These are phyloP conservation scores for Ibidorhyncha struthersii DNA, from an alignment of 2,113 vertebrate genomes.

Conservation along the genomic window DNA sequence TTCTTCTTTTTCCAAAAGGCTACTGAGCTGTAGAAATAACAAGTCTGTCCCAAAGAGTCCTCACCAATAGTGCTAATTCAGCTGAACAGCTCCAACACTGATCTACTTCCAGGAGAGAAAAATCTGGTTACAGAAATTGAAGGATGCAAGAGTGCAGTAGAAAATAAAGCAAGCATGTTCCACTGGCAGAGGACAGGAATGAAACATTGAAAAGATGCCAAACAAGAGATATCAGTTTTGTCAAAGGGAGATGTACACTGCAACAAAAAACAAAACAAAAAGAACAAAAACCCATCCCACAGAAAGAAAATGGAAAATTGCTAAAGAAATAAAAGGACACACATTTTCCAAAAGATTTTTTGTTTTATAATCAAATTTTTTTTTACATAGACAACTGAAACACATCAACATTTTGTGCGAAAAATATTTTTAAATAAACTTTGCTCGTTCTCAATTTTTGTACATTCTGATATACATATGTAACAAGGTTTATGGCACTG, in stretches of 20 bases:
- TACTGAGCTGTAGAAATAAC: neutral
- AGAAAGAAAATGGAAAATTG: constrained; percentile 1
- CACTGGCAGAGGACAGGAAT: constrained; percentile 21
- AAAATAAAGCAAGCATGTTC: constrained; percentile 13
- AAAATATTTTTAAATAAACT: constrained; percentile 86
- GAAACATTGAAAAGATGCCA: neutral
- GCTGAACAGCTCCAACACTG: neutral
- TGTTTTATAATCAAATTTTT: constrained; percentile 81
- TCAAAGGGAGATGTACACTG: neutral
- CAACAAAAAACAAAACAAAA: neutral
- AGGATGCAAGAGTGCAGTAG: neutral
- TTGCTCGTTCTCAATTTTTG: constrained; percentile 72
- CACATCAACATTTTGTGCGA: constrained; percentile 81
- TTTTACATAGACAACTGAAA: constrained; percentile 79
- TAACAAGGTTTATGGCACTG: constrained; percentile 85
- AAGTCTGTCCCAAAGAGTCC: neutral
- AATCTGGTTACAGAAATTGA: neutral
- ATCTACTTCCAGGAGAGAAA: neutral
- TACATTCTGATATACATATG: constrained; percentile 84
- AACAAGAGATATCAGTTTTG: neutral
- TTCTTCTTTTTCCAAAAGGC: neutral
- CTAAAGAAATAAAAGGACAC: constrained; percentile 55
- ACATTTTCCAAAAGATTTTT: constrained; percentile 74
- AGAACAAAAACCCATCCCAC: neutral
- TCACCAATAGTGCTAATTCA: neutral